Evolutionary conservation across 2,797 vertebrate species (phyloP).

Genomic region (Molossus molossus): DNA sequence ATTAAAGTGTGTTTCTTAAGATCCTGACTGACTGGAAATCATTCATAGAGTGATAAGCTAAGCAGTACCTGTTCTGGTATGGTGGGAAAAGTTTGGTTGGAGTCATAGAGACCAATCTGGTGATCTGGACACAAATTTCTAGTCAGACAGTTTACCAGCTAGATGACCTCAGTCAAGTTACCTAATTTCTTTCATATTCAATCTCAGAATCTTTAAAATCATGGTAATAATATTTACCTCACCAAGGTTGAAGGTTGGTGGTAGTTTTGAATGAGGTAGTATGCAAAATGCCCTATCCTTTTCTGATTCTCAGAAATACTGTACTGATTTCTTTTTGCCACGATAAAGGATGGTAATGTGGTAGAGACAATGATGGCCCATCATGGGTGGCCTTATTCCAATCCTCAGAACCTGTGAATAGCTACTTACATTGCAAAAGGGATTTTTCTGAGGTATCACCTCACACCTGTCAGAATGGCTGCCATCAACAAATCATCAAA

Average conservation of each 20-base stretch:
- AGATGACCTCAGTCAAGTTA: slow-evolving; percentile 4
- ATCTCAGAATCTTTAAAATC: slow-evolving; percentile 25
- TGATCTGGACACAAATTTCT: background rate
- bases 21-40: slow-evolving; percentile 2
- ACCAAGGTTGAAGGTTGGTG: background rate
- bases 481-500: too few species aligned
- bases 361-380: background rate
- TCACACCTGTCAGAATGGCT: too few species aligned
- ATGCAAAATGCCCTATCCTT: slow-evolving; percentile 10
- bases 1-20: slow-evolving; percentile 32
- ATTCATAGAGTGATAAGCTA: background rate
- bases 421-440: background rate
- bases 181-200: background rate
- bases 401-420: background rate
- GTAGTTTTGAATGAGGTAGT: slow-evolving; percentile 5
- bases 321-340: background rate
- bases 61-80: background rate
- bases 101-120: background rate
- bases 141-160: background rate
- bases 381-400: background rate
- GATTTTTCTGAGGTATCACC: background rate
- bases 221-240: background rate
- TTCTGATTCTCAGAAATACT: slow-evolving; percentile 29
- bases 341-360: background rate
- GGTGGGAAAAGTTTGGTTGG: background rate